Evolutionary conservation across 2,113 vertebrate genomes (phyloP), one percentile per base, ranked within the genome.

Genomic region (Guaruba guarouba): DNA sequence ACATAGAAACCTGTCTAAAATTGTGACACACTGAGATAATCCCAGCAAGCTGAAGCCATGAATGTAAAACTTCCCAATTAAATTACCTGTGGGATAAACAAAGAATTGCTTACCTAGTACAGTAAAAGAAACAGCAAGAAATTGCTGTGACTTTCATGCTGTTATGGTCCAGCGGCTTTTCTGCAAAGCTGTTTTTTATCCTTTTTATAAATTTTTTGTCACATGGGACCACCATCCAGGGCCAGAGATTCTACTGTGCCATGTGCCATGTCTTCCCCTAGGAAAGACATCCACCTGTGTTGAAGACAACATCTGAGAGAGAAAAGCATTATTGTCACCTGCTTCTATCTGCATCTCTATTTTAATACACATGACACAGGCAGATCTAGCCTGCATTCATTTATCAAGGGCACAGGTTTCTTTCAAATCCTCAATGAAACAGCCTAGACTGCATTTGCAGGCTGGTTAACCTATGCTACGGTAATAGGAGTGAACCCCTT

Each of bases 1-100:
- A 71, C 35, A 11, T 19, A 62, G 83, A 51, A 82, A 68, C 68
- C 31, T 71, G 51, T 82, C 55, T 89, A 54, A 71, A 88, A 86
- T 3, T 61, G 76, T 89, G 86, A 61, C 94, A 93, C 69, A 13
- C 55, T 43, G 94, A 84, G 86, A 48, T 55, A 87, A 95, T 89
- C 69, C 83, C 52, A 43, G 52, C 71, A 76, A 95, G 52, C 62
- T 49, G 54, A 91, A 92, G 29, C 61, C 43, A 43, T 24, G 35
- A 86, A 91, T 35, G 62, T 61, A 89, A 92, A 92, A 46, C 27
- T 48, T 68, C 46, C 86, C 70, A 63, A 77, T 71, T 82, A 76
- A 78, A 84, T 68, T 68, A 71, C 61, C 64, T 31, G 62, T 55
- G 43, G n/a, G 66, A 89, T 37, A 75, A 74, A 64, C 31, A 81